A percentile compares a stretch with the other conserved stretches of the same genome.
phyloP scores from a whole-genome alignment of 2,113 vertebrate genomes.

The Gambusia holbrooki region DNA sequence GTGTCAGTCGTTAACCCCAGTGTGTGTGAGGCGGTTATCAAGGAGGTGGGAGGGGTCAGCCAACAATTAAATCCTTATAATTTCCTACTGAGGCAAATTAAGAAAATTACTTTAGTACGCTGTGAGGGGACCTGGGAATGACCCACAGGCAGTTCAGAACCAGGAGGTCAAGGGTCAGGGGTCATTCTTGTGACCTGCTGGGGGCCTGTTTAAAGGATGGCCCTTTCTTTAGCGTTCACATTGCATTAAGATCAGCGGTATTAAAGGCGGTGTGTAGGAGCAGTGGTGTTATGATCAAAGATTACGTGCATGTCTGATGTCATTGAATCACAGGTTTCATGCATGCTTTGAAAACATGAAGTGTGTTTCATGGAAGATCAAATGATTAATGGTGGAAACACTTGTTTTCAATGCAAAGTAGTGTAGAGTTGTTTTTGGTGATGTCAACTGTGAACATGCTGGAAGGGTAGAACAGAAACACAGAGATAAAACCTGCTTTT shows the following conservation, averaged over 20 bases:
- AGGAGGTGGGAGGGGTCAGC: constrained; percentile 33
- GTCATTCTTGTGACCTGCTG: constrained; percentile 44
- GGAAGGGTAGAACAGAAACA: no score
- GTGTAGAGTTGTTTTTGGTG: no score
- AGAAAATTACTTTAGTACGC: constrained; percentile 66
- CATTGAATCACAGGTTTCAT: no score
- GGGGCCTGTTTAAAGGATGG: constrained; percentile 15
- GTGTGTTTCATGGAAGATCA: no score
- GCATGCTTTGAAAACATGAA: no score
- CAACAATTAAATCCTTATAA: constrained; percentile 69
- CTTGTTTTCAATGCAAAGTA: no score
- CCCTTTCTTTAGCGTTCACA: constrained; percentile 3
- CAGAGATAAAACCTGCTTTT: no score
- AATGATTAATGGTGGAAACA: no score
- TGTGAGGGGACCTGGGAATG: constrained; percentile 45
- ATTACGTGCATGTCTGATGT: not conserved
- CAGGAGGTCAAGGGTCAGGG: constrained; percentile 48
- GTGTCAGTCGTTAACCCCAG: constrained; percentile 18
- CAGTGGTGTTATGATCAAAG: not conserved
- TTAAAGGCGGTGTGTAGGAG: no score
- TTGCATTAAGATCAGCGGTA: not conserved
- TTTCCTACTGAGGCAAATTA: constrained; percentile 63
- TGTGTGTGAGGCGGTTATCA: constrained; percentile 17
- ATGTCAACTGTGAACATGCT: no score
- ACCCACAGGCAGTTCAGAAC: constrained; percentile 26